phyloP scores from a whole-genome alignment of 2,888 invertebrate species.

The Agrenia bidenticulata region DNA sequence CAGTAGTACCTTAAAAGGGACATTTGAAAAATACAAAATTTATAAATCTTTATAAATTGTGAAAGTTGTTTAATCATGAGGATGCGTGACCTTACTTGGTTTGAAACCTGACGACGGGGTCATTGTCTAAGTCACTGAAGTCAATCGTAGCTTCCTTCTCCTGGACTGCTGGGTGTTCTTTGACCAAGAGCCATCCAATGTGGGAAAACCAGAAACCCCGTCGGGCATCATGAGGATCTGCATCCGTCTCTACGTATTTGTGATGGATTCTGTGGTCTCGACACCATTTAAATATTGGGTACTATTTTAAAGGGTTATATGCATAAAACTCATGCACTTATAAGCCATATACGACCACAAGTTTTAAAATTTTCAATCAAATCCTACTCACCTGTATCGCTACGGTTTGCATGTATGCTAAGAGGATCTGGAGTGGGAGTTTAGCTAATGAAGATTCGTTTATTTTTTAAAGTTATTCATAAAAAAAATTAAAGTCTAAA shows the following conservation, averaged over 20 bases:
- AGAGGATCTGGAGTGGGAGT: constrained; percentile 11
- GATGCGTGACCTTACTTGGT: constrained; percentile 75
- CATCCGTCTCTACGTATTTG: constrained; percentile 81
- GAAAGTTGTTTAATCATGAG: no score
- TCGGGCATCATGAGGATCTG: constrained; percentile 87
- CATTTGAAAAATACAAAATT: no score
- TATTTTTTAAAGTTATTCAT: no score
- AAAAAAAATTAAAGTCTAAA: no score
- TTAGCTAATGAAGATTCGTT: no score
- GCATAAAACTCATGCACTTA: neutral
- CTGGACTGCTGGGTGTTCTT: constrained; percentile 86
- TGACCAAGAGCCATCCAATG: constrained; percentile 87
- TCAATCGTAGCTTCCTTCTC: constrained; percentile 82
- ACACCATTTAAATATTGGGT: constrained; percentile 26
- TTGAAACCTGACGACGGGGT: constrained; percentile 81
- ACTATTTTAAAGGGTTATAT: constrained; percentile 7
- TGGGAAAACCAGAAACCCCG: constrained; percentile 95
- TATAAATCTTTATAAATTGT: no score
- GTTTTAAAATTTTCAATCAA: no score
- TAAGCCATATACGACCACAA: no score
- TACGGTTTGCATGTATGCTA: constrained; percentile 26
- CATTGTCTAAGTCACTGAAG: constrained; percentile 75
- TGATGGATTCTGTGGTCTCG: neutral
- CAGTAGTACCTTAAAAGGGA: constrained; percentile 5
- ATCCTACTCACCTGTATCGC: constrained; percentile 19